Evolutionary conservation across 2,797 vertebrate genomes (phyloP), one percentile per base, ranked within the genome.

Genomic region (Danio choprae): DNA sequence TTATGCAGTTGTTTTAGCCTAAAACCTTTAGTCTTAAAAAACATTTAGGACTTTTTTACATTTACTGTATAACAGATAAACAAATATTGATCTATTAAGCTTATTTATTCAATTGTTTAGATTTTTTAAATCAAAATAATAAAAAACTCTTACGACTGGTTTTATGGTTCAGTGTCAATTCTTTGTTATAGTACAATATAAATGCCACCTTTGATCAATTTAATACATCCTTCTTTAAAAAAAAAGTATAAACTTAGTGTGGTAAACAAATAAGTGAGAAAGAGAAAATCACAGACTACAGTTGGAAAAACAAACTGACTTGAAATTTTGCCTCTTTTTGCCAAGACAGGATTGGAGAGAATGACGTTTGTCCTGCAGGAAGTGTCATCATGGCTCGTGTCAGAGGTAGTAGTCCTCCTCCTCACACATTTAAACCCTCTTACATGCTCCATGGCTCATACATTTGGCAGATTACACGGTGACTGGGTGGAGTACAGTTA

Each of bases 341-440:
- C 83, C 15, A 59, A 69, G n/a, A 69, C 5, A n/a, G 56, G 38
- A 50, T 63, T 38, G 20, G 74, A 74, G 41, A 59, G 60, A 84
- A 48, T 82, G 67, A 82, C 65, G 76, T 73, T 68, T 75, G 71
- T 56, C 76, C 59, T 67, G 44, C 51, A 55, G 64, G 53, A 51
- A 55, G 56, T 70, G 77, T 71, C 69, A 16, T 67, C 71, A 70
- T 73, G 48, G 82, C 53, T 74, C 72, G 67, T 58, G 77, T 70
- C 53, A 70, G 74, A 78, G 29, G 22, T 53, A 58, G 69, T 53
- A 51, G 75, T 48, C 59, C 15, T 20, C 51, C n/a, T 43, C 11
- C 50, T 53, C 38, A 72, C 40, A 67, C 40, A 77, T 73, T 73
- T 56, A 77, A 78, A 78, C 20, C 4, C 13, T 60, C 53, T 70